phyloP scores from a whole-genome alignment of 2,888 invertebrate genomes.

The Flabesymbios commensalis region DNA sequence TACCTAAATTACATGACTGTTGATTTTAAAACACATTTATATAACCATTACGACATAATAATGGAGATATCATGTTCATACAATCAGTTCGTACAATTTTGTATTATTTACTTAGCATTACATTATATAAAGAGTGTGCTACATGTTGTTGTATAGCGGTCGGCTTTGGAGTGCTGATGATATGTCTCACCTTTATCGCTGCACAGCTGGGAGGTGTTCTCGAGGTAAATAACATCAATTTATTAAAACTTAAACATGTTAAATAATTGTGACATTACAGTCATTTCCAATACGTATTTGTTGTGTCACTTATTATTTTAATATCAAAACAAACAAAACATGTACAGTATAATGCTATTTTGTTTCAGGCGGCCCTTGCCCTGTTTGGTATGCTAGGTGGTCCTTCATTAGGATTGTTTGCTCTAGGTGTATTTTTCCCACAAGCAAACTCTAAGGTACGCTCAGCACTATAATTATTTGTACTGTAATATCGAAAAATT shows the following conservation, averaged over 20 bases:
- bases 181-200: constrained; percentile 82
- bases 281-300: not conserved
- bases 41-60: no score
- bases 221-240: constrained; percentile 63
- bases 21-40: no score
- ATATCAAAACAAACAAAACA: not conserved
- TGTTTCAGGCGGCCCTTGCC: constrained; percentile 53
- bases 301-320: not conserved
- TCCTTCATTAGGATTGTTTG: constrained; percentile 57
- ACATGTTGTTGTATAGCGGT: no score
- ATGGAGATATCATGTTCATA: no score
- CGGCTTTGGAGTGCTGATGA: constrained; percentile 26
- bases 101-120: no score
- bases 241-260: constrained; percentile 26
- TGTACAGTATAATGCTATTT: not conserved
- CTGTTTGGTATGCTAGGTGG: constrained; percentile 61
- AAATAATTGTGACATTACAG: constrained; percentile 48
- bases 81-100: no score
- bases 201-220: constrained; percentile 85
- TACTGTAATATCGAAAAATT: not conserved
- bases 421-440: constrained; percentile 63
- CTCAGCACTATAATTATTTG: constrained; percentile 1
- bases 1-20: no score
- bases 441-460: constrained; percentile 63
- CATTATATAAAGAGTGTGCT: no score